Evolutionary conservation across 2,888 invertebrate genomes (phyloP), one percentile per base, ranked within the genome.

Genomic region (Cheilosia soror): DNA sequence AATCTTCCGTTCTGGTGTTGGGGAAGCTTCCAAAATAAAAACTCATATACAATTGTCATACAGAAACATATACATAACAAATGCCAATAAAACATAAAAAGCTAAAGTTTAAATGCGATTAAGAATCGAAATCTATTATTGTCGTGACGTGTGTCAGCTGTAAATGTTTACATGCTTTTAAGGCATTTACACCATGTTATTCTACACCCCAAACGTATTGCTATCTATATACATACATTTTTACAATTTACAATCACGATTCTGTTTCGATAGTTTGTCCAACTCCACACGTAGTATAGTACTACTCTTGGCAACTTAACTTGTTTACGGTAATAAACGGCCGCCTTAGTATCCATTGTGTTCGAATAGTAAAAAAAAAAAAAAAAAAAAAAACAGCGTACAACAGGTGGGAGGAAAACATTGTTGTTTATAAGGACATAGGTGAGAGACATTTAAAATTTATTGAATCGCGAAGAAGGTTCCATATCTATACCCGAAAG

Each of bases 371-470:
- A 57, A 75, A 29, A 25, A 49, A 62, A 31, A 15, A 53, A 29
- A 25, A 51, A 44, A 65, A 31, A 47, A 29, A 66, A 7, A 47
- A n/a, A 71, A 47, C 37, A 60, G 15, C 20, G 20, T 31, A 68
- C 77, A 77, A 77, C 77, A 77, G 77, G 77, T 77, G 68, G 53
- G 31, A 37, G 11, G 37, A 11, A 37, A 11, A 37, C 37, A 11
- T 11, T 11, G n/a, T 47, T 15, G 37, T 57, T 44, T 44, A 20
- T 7, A 47, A 20, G n/a, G 15, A 53, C 44, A 44, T 44, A 77
- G 53, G 60, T 69, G 68, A 44, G 69, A 62, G 60, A 69, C 60
- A 44, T 69, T 62, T 55, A 69, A 69, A 44, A 53, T 77, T 69
- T 62, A 66, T 55, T 73, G 31, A 55, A 58, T 31, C 20, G 42